Conservation (phyloP, 2,888 invertebrate genomes). For the Nomada lathburiana region DNA sequence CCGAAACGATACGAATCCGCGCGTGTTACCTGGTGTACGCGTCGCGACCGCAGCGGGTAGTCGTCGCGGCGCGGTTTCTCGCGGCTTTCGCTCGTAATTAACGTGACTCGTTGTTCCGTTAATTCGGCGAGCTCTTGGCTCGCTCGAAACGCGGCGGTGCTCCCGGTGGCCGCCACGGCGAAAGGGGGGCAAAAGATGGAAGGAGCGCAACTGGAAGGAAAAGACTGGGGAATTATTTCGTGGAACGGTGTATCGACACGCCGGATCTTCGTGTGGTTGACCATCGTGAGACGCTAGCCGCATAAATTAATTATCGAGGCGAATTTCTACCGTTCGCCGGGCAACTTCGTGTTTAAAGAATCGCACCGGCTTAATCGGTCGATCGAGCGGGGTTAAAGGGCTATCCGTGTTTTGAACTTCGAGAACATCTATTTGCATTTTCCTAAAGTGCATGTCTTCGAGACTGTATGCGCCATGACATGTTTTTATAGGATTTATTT, state of each 20-base stretch:
- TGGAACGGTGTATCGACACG: slow-evolving; percentile 67
- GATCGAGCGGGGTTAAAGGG: slow-evolving; percentile 4
- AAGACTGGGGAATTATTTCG: slow-evolving; percentile 39
- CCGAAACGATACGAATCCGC: slow-evolving; percentile 30
- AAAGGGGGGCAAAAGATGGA: background rate
- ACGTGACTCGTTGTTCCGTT: slow-evolving; percentile 66
- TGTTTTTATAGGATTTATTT: too few relatives aligned
- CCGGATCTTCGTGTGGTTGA: slow-evolving; percentile 69
- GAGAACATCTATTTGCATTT: too few relatives aligned
- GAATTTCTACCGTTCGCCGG: slow-evolving; percentile 39
- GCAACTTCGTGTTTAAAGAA: slow-evolving; percentile 63
- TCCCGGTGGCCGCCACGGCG: background rate
- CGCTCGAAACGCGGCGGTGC: background rate
- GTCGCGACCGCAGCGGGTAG: slow-evolving; percentile 25
- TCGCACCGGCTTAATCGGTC: slow-evolving; percentile 41
- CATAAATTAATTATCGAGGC: slow-evolving; percentile 72
- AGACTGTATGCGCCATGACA: too few relatives aligned
- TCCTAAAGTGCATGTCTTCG: too few relatives aligned
- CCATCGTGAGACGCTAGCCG: slow-evolving; percentile 64
- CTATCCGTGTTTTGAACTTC: too few relatives aligned
- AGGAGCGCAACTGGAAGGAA: slow-evolving; percentile 27
- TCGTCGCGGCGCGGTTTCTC: slow-evolving; percentile 48
- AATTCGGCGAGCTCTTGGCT: slow-evolving; percentile 56
- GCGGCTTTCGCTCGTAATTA: slow-evolving; percentile 76
- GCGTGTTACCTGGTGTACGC: background rate